phyloP scores from a whole-genome alignment of 2,888 invertebrate species.

The Melanophora roralis region DNA sequence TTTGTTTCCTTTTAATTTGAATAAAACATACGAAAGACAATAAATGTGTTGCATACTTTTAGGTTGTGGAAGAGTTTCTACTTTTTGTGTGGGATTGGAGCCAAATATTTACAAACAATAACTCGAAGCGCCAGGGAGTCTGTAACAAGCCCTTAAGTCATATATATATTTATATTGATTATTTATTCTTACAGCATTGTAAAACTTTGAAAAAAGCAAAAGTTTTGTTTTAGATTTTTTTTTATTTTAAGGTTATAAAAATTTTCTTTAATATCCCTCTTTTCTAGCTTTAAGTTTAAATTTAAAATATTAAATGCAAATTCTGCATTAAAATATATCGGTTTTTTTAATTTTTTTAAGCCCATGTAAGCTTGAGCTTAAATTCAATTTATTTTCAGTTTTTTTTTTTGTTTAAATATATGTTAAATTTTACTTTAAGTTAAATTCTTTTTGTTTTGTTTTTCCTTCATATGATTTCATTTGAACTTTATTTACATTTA shows the following conservation, averaged over 20 bases:
- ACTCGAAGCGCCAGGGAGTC: background rate
- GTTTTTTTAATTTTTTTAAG: too few relatives aligned
- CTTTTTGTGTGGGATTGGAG: background rate
- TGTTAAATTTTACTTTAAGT: too few relatives aligned
- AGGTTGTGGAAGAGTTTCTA: background rate
- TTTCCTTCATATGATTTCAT: background rate
- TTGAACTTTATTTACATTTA: conserved; percentile 27
- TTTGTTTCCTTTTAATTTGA: background rate
- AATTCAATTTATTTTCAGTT: too few relatives aligned
- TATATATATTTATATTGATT: background rate
- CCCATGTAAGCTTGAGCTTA: too few relatives aligned
- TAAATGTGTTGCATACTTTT: background rate
- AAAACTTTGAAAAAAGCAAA: too few relatives aligned
- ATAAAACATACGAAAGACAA: background rate
- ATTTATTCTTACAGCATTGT: background rate
- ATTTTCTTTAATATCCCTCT: too few relatives aligned
- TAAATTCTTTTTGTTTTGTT: background rate
- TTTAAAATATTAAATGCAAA: too few relatives aligned
- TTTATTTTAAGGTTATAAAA: too few relatives aligned
- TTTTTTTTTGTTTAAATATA: too few relatives aligned
- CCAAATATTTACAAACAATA: background rate
- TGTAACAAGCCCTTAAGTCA: background rate
- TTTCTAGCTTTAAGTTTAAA: too few relatives aligned
- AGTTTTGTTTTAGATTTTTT: too few relatives aligned
- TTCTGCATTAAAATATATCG: too few relatives aligned